Percentiles rank a stretch among this genome's conserved stretches.
phyloP scores from a whole-genome alignment of 2,113 vertebrate species.

The Rallus limicola region DNA sequence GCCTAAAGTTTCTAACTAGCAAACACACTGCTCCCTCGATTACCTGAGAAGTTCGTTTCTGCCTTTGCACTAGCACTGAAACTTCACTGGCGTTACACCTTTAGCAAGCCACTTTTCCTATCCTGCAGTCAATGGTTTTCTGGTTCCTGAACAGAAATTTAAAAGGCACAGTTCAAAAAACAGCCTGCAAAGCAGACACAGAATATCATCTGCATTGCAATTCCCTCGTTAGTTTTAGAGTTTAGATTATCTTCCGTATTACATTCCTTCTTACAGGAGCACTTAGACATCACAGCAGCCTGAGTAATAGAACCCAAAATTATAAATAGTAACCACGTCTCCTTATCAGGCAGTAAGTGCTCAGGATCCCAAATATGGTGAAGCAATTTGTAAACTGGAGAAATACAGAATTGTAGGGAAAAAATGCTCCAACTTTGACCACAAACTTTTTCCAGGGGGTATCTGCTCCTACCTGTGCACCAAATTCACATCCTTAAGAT shows the following conservation, averaged over 20 bases:
- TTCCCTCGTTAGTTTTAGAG: neutral
- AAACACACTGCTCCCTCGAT: neutral
- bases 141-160: neutral
- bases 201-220: neutral
- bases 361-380: slow-evolving; percentile 19
- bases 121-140: neutral
- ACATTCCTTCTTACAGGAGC: neutral
- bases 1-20: neutral
- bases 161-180: neutral
- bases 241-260: neutral
- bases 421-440: neutral
- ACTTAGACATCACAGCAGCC: neutral
- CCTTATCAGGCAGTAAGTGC: neutral
- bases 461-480: neutral
- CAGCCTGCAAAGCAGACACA: neutral
- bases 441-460: neutral
- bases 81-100: neutral
- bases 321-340: slow-evolving; percentile 18
- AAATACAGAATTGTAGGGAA: neutral
- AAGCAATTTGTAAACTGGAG: neutral
- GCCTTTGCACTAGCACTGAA: neutral
- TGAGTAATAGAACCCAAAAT: neutral
- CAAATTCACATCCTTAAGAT: neutral
- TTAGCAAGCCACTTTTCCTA: neutral
- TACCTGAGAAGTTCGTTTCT: neutral